These are phyloP conservation scores for Halocynthia roretzi DNA, from an alignment of 23 tunicate species.

Conservation along the genomic window DNA sequence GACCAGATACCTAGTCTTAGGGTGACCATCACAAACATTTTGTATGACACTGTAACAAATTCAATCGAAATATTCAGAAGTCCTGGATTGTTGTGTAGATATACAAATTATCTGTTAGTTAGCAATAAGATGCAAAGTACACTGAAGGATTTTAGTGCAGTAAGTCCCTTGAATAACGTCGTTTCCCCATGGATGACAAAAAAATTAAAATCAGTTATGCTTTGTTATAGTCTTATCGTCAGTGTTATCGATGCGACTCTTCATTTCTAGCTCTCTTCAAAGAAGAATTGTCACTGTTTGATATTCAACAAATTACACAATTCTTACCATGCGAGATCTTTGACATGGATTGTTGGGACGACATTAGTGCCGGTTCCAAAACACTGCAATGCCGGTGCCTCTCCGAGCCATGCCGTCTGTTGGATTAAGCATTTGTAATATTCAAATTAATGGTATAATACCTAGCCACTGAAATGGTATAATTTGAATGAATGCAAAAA, in stretches of 20 bases:
- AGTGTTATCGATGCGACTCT: too few relatives aligned
- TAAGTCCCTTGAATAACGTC: too few relatives aligned
- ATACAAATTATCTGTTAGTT: neutral
- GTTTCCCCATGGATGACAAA: too few relatives aligned
- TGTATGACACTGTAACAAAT: slow-evolving; percentile 55
- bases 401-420: slow-evolving; percentile 93
- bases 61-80: neutral
- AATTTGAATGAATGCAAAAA: neutral
- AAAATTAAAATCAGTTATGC: too few relatives aligned
- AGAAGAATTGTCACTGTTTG: too few relatives aligned
- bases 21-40: slow-evolving; percentile 65
- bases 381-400: slow-evolving; percentile 74
- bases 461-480: neutral
- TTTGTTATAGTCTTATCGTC: too few relatives aligned
- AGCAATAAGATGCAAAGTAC: too few relatives aligned
- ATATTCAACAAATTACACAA: too few relatives aligned
- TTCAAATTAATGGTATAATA: neutral
- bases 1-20: slow-evolving; percentile 79
- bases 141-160: too few relatives aligned
- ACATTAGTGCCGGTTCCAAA: slow-evolving; percentile 94
- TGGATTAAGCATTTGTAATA: neutral
- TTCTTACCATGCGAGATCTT: slow-evolving; percentile 83
- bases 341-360: slow-evolving; percentile 92
- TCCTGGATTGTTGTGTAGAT: neutral
- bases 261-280: too few relatives aligned